These are phyloP conservation scores for Dinoponera quadriceps DNA, from an alignment of 1,140 invertebrate genomes.

Conservation along the genomic window DNA sequence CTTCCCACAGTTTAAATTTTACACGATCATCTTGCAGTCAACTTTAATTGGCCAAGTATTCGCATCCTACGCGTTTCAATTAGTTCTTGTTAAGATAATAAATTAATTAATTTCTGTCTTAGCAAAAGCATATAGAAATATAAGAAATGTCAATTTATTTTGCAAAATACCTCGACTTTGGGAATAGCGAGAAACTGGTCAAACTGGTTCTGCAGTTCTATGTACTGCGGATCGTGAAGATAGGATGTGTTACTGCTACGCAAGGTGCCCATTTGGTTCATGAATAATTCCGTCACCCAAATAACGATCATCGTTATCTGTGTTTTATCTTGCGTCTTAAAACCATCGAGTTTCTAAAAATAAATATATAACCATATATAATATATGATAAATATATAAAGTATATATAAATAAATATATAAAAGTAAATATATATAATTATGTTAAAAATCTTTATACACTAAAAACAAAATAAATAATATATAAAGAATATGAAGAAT, in stretches of 20 bases:
- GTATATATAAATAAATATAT: too few relatives aligned
- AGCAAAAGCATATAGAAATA: background rate
- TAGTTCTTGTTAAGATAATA: conserved; percentile 6
- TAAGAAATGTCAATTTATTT: background rate
- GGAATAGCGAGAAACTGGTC: conserved; percentile 89
- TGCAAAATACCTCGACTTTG: conserved; percentile 86
- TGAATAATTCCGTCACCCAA: conserved; percentile 96
- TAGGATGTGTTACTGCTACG: conserved; percentile 85
- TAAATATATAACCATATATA: conserved; percentile 57
- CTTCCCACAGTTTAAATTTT: too few relatives aligned
- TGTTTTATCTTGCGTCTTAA: conserved; percentile 89
- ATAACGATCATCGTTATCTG: conserved; percentile 96
- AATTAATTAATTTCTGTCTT: background rate
- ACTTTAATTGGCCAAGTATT: too few relatives aligned
- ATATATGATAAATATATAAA: background rate
- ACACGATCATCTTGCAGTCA: too few relatives aligned
- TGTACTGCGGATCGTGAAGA: conserved; percentile 85
- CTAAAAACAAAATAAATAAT: background rate
- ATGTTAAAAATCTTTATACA: conserved; percentile 10
- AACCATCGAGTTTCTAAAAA: conserved; percentile 86
- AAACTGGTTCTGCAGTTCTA: conserved; percentile 92
- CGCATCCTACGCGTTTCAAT: too few relatives aligned
- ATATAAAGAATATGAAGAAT: conserved; percentile 4
- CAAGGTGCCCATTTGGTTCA: conserved; percentile 93
- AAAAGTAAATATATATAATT: conserved; percentile 58